Evolutionary conservation across 2,888 invertebrate genomes (phyloP).

Genomic region (Abscondita cerata): DNA sequence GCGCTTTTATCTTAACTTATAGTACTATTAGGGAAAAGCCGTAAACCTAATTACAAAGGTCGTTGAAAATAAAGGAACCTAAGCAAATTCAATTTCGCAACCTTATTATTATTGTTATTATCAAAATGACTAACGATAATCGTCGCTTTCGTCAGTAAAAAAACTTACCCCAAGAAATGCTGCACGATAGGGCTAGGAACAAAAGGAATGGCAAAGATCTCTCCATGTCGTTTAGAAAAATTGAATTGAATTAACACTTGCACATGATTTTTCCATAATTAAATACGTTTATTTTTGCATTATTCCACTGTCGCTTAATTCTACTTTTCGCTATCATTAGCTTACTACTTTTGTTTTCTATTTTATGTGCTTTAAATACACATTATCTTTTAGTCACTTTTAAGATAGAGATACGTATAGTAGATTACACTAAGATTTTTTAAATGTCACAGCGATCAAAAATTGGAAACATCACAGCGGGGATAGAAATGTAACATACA

Average conservation of each 20-base stretch:
- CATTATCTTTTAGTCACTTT: not conserved
- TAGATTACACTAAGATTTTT: not conserved
- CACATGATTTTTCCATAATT: conserved; percentile 37
- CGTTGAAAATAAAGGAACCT: conserved; percentile 4
- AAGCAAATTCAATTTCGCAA: conserved; percentile 9
- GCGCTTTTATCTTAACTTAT: conserved; percentile 20
- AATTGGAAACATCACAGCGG: conserved; percentile 19
- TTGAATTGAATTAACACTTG: conserved; percentile 38
- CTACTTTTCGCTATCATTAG: conserved; percentile 25
- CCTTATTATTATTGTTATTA: conserved; percentile 3
- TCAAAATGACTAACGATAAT: not conserved
- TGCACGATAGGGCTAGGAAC: conserved; percentile 46
- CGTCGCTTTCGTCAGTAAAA: conserved; percentile 2
- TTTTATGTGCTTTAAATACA: conserved; percentile 7
- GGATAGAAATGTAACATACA: conserved; percentile 7
- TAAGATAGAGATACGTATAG: conserved; percentile 10
- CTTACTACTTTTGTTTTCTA: conserved; percentile 10
- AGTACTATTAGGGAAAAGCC: conserved; percentile 15
- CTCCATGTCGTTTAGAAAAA: conserved; percentile 45
- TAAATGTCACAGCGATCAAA: conserved; percentile 10
- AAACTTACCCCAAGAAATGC: conserved; percentile 48
- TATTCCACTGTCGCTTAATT: conserved; percentile 27
- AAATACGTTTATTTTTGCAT: conserved; percentile 32
- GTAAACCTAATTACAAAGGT: conserved; percentile 19
- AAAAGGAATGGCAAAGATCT: conserved; percentile 45